Conservation (phyloP, 2,888 invertebrate species). For the Epirrhoe tristata region DNA sequence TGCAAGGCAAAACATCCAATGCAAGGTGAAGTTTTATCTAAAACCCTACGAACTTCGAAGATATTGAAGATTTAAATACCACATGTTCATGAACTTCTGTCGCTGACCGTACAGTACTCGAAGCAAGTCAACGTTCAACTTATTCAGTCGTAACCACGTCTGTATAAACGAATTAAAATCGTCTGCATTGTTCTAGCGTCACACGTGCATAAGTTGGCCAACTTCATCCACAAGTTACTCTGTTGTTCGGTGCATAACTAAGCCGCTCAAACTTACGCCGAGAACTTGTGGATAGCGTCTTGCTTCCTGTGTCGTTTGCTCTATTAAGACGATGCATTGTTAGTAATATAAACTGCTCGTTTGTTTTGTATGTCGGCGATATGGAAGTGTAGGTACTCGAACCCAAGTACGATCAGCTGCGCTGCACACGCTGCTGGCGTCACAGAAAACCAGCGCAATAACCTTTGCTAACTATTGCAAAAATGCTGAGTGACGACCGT, state of each 20-base stretch:
- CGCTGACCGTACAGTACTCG: conserved; percentile 22
- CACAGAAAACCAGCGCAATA: too few species aligned
- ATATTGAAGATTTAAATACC: too few species aligned
- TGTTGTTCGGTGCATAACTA: conserved; percentile 62
- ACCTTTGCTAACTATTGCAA: too few species aligned
- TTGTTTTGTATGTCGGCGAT: conserved; percentile 4
- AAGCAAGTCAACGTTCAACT: conserved; percentile 38
- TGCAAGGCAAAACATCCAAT: too few species aligned
- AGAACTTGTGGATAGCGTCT: conserved; percentile 63
- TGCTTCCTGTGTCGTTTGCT: conserved; percentile 62
- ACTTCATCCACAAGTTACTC: conserved; percentile 58
- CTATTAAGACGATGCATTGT: conserved; percentile 50
- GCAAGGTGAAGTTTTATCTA: too few species aligned
- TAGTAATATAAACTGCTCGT: conserved; percentile 6
- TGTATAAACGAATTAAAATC: conserved; percentile 60
- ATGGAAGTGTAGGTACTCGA: too few species aligned
- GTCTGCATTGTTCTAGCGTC: conserved; percentile 53
- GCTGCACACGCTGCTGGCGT: too few species aligned
- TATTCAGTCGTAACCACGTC: conserved; percentile 44
- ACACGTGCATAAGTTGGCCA: conserved; percentile 61
- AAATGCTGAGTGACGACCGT: too few species aligned
- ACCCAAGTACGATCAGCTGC: too few species aligned
- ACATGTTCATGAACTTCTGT: too few species aligned
- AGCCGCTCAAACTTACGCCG: conserved; percentile 58
- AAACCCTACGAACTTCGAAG: too few species aligned